Conservation (phyloP, 2,797 vertebrate species). For the Pipistrellus pygmaeus region DNA sequence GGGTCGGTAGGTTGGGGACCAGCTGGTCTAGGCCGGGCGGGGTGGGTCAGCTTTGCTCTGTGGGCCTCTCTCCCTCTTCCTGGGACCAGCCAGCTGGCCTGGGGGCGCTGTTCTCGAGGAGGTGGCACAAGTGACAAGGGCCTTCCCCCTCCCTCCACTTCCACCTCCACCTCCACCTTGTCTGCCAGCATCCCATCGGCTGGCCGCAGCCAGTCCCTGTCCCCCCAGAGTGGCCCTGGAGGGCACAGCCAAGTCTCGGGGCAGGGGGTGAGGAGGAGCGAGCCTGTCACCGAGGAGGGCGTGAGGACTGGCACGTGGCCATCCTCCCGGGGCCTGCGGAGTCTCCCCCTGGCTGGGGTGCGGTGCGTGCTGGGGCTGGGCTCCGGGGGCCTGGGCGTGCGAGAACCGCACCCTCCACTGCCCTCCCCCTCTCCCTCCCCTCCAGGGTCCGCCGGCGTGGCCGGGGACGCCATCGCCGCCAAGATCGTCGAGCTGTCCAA, state of each 20-base stretch:
- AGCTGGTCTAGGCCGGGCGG: neutral
- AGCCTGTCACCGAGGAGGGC: neutral
- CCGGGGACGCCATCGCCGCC: slow-evolving; percentile 93
- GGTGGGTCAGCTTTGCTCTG: neutral
- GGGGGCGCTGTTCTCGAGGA: neutral
- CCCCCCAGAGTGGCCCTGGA: neutral
- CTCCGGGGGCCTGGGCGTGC: neutral
- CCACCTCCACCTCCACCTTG: neutral
- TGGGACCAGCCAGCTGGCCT: neutral
- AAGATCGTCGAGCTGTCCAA: slow-evolving; percentile 97
- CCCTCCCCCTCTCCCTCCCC: neutral
- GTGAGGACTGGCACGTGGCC: neutral
- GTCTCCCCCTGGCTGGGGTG: neutral
- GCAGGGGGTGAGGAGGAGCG: accelerated
- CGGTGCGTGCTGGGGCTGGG: neutral
- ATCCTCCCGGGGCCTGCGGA: no score
- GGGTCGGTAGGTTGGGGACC: no score
- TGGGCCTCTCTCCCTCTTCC: neutral
- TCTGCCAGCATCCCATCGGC: neutral
- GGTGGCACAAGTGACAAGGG: neutral
- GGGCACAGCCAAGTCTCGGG: neutral
- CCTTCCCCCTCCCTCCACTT: neutral
- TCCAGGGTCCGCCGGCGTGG: slow-evolving; percentile 91
- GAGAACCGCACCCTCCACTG: neutral
- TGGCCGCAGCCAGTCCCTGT: neutral